phyloP scores from a whole-genome alignment of 1,140 invertebrate species.

The Cecropterus lyciades region DNA sequence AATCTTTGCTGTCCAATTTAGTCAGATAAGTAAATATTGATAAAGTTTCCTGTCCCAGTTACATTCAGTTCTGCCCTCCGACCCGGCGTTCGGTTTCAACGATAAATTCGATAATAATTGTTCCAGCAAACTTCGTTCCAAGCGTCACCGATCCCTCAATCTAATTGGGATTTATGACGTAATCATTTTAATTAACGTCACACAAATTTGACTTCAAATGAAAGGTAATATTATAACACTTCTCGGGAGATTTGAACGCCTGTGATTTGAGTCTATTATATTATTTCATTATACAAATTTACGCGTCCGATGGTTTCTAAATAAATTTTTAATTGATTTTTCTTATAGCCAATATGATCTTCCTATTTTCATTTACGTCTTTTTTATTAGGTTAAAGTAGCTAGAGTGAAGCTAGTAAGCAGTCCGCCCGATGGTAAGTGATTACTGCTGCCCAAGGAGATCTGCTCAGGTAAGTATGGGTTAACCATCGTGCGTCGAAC shows the following conservation, averaged over 20 bases:
- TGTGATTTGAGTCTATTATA: background rate
- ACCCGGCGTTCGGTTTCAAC: constrained; percentile 21
- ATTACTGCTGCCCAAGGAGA: too few species aligned
- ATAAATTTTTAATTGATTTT: too few species aligned
- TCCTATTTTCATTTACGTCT: too few species aligned
- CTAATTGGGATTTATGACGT: constrained; percentile 41
- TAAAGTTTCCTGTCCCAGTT: constrained; percentile 37
- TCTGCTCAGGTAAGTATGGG: too few species aligned
- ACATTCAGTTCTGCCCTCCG: constrained; percentile 23
- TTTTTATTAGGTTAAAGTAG: too few species aligned
- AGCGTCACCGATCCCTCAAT: constrained; percentile 33
- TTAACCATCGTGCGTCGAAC: too few species aligned
- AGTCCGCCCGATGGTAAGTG: too few species aligned
- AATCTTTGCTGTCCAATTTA: constrained; percentile 38
- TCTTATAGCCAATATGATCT: too few species aligned
- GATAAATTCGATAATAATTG: constrained; percentile 47
- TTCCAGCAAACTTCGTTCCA: constrained; percentile 43
- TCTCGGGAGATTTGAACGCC: background rate
- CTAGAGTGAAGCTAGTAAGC: too few species aligned
- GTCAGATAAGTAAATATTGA: constrained; percentile 38
- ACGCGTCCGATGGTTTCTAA: background rate
- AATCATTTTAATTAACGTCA: constrained; percentile 39
- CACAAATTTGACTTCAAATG: constrained; percentile 1
- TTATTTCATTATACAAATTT: background rate
- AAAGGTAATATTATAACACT: constrained; percentile 7